These are phyloP conservation scores for Mellilla xanthometata DNA, from an alignment of 2,888 invertebrate genomes.

Conservation along the genomic window DNA sequence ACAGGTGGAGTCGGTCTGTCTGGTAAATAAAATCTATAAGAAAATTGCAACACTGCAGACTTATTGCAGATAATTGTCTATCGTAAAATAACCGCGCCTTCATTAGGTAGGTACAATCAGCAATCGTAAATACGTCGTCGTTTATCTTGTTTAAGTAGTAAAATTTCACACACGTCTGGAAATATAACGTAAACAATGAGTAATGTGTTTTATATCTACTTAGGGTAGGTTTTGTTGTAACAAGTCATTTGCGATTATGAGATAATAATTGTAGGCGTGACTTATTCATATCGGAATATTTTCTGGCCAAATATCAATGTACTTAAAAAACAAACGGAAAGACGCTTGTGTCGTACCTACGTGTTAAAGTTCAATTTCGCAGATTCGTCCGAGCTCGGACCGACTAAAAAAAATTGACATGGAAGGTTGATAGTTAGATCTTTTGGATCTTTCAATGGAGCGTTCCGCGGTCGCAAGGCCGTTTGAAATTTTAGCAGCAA, in stretches of 20 bases:
- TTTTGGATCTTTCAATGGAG: not conserved
- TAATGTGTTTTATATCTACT: slow-evolving; percentile 15
- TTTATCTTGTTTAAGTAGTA: slow-evolving; percentile 16
- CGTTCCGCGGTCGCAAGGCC: slow-evolving; percentile 24
- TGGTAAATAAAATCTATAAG: not conserved
- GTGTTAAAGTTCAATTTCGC: too few species aligned
- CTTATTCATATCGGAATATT: slow-evolving; percentile 35
- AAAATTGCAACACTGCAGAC: slow-evolving; percentile 13
- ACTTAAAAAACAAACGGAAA: too few species aligned
- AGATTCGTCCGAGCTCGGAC: too few species aligned
- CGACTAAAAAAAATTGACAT: too few species aligned
- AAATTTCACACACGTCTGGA: slow-evolving; percentile 12
- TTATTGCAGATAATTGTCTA: slow-evolving; percentile 11
- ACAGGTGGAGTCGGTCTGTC: slow-evolving; percentile 1
- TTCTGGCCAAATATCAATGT: not conserved
- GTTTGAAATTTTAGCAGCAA: slow-evolving; percentile 33
- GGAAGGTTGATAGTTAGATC: not conserved
- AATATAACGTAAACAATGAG: slow-evolving; percentile 31
- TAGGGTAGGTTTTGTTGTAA: too few species aligned
- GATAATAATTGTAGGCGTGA: slow-evolving; percentile 41
- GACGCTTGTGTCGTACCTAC: too few species aligned
- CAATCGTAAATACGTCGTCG: slow-evolving; percentile 17
- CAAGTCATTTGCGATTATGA: slow-evolving; percentile 20
- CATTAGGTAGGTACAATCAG: slow-evolving; percentile 18
- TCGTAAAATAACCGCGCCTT: slow-evolving; percentile 7